A percentile compares a stretch with the other conserved stretches of the same genome.
Evolutionary conservation across 2,888 invertebrate species (phyloP).

Genomic region (Auanema freiburgensis): DNA sequence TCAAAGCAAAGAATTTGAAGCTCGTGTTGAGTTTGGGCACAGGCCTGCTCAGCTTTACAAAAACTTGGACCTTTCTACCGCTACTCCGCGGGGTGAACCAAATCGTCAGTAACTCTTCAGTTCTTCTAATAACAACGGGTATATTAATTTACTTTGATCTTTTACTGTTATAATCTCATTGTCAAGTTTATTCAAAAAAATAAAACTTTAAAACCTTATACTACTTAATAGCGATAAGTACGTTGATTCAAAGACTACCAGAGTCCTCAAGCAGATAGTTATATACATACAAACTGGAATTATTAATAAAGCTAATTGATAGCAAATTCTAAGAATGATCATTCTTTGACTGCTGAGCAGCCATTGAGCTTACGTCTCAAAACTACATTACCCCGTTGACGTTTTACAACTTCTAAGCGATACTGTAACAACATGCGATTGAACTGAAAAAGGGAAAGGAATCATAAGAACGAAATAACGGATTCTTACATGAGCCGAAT

Average conservation of each 20-base stretch:
- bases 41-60: constrained; percentile 17
- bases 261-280: background rate
- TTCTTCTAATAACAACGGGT: constrained; percentile 1
- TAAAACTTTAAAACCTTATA: too few species aligned
- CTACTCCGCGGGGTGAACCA: background rate
- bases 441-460: constrained; percentile 25
- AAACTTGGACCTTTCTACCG: constrained; percentile 9
- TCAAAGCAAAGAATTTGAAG: constrained; percentile 12
- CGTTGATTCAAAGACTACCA: background rate
- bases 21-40: constrained; percentile 8
- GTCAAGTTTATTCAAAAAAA: background rate
- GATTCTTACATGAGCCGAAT: constrained; percentile 23
- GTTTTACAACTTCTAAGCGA: constrained; percentile 41
- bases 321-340: background rate
- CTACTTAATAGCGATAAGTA: background rate
- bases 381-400: constrained; percentile 36
- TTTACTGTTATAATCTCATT: constrained; percentile 3
- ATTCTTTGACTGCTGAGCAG: constrained; percentile 5
- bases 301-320: background rate
- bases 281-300: background rate
- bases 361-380: constrained; percentile 27
- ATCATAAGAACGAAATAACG: background rate
- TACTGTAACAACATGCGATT: constrained; percentile 43
- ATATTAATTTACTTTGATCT: background rate
- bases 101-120: background rate